These are phyloP conservation scores for Vimba vimba DNA, from an alignment of 2,113 vertebrate species.

Conservation along the genomic window DNA sequence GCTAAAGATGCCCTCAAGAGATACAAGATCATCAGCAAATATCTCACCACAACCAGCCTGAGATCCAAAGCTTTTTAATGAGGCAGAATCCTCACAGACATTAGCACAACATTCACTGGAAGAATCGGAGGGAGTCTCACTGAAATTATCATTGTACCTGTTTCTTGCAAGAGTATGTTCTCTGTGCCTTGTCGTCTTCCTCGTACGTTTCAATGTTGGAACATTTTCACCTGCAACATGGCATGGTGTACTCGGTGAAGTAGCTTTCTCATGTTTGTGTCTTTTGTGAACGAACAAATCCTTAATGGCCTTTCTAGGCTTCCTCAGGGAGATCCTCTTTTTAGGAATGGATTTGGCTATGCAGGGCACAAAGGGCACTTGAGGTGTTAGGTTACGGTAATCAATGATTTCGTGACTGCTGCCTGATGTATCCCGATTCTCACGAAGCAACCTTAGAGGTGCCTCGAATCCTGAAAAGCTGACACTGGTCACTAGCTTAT, in stretches of 20 bases:
- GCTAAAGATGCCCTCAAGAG: conserved; percentile 71
- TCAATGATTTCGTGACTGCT: conserved; percentile 80
- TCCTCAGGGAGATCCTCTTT: conserved; percentile 84
- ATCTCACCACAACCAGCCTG: conserved; percentile 88
- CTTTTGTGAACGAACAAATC: conserved; percentile 81
- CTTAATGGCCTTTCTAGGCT: conserved; percentile 81
- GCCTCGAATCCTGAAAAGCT: conserved; percentile 78
- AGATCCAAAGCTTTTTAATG: conserved; percentile 86
- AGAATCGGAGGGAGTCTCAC: conserved; percentile 76
- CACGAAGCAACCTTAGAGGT: conserved; percentile 63
- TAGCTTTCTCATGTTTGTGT: conserved; percentile 72
- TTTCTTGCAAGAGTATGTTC: conserved; percentile 59
- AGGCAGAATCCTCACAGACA: conserved; percentile 82
- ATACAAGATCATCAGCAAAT: conserved; percentile 82
- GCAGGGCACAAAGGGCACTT: conserved; percentile 87
- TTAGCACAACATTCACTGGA: conserved; percentile 75
- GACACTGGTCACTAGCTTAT: conserved; percentile 73
- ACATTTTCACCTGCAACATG: conserved; percentile 38
- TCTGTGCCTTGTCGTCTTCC: conserved; percentile 63
- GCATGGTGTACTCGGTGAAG: conserved; percentile 35
- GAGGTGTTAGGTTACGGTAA: conserved; percentile 84
- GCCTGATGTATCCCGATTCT: conserved; percentile 61
- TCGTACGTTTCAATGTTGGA: conserved; percentile 47
- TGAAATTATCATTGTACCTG: conserved; percentile 71
- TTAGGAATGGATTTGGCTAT: conserved; percentile 84